A percentile compares a stretch with the other conserved stretches of the same genome.
These are phyloP conservation scores for Cyclopterus lumpus DNA, from an alignment of 2,797 vertebrate genomes.

Conservation along the genomic window DNA sequence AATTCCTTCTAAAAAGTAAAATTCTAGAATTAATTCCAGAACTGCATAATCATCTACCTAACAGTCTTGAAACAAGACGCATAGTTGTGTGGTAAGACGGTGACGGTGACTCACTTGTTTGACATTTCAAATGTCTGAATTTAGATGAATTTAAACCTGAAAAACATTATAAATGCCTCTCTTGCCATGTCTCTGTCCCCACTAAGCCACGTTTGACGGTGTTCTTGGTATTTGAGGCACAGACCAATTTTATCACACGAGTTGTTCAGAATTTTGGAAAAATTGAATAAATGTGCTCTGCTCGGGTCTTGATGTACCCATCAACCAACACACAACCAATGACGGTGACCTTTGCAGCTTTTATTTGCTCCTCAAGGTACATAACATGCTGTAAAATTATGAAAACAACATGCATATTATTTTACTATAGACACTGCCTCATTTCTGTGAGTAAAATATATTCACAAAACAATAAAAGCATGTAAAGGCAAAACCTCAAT, in stretches of 20 bases:
- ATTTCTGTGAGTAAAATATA: constrained; percentile 5
- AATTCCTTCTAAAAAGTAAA: not conserved
- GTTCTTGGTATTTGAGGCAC: not conserved
- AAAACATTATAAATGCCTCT: not conserved
- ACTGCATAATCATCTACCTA: not conserved
- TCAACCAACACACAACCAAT: not conserved
- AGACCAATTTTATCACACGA: not conserved
- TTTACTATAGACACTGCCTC: constrained; percentile 16
- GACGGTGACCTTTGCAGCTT: not conserved
- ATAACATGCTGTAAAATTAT: not conserved
- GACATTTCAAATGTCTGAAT: not conserved
- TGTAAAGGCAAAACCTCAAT: not conserved
- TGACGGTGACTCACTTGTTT: not conserved
- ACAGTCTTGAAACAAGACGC: not conserved
- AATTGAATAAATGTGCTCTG: not conserved
- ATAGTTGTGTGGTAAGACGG: not conserved
- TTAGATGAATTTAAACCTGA: constrained; percentile 1
- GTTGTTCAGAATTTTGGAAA: not conserved
- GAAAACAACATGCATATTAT: not conserved
- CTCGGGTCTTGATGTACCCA: not conserved
- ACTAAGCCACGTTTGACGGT: not conserved
- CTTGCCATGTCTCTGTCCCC: not conserved
- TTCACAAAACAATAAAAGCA: constrained; percentile 6
- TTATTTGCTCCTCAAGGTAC: constrained; percentile 1
- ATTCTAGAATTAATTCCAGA: not conserved